Evolutionary conservation across 2,888 invertebrate species (phyloP).

Genomic region (Coelogynopora nodosa): DNA sequence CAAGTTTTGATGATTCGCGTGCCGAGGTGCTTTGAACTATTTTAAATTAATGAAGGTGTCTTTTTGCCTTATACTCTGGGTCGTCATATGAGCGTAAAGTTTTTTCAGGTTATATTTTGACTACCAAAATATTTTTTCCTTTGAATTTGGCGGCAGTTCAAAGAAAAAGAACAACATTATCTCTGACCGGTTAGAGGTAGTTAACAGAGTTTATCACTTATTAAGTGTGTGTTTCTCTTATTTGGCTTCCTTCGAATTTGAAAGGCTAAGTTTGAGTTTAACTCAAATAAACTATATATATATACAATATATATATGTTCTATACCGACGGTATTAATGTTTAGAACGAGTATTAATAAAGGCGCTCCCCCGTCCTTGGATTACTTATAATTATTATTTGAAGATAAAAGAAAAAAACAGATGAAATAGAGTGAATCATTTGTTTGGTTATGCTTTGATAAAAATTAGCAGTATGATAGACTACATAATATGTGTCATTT

Average conservation of each 20-base stretch:
- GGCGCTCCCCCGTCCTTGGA: too few relatives aligned
- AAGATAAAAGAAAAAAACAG: not conserved
- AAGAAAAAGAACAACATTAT: too few relatives aligned
- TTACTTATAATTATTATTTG: not conserved
- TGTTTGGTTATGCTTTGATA: not conserved
- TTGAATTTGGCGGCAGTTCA: not conserved
- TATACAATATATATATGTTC: too few relatives aligned
- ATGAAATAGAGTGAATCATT: not conserved
- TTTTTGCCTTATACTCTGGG: not conserved
- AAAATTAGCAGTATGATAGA: not conserved
- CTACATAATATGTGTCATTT: not conserved
- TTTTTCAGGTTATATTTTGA: not conserved
- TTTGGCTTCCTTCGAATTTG: not conserved
- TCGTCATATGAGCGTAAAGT: not conserved
- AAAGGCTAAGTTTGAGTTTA: not conserved
- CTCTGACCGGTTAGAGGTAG: not conserved
- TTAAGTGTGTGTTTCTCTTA: not conserved
- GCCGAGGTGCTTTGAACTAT: not conserved
- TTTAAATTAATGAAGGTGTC: conserved; percentile 27
- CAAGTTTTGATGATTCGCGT: not conserved
- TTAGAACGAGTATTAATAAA: too few relatives aligned
- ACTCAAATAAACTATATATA: not conserved
- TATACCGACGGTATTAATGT: too few relatives aligned
- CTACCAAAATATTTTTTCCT: not conserved
- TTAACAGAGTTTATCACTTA: not conserved